A percentile compares a stretch with the other conserved stretches of the same genome.
Conservation (phyloP, 2,113 vertebrate species). For the Xenopus laevis region DNA sequence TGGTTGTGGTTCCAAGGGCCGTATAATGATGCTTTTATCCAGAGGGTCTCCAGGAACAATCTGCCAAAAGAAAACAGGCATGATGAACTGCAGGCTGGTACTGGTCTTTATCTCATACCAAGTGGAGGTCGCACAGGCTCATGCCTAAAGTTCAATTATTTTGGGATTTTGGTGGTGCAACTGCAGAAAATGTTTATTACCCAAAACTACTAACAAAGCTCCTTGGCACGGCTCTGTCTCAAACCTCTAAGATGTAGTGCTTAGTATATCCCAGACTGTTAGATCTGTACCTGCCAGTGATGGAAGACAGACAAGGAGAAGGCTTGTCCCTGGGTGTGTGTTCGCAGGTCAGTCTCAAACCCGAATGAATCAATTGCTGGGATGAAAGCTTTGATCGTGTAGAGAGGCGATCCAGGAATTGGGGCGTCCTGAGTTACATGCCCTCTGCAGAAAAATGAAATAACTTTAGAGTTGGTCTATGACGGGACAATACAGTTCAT, state of each 20-base stretch:
- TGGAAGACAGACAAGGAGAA: slow-evolving; percentile 96
- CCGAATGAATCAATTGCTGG: slow-evolving; percentile 97
- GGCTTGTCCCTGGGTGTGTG: slow-evolving; percentile 94
- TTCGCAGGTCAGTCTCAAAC: slow-evolving; percentile 94
- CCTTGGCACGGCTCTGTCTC: no score
- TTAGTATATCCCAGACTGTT: no score
- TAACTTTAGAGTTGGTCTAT: slow-evolving; percentile 8
- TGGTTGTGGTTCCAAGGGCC: slow-evolving; percentile 92
- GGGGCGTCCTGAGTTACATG: slow-evolving; percentile 96
- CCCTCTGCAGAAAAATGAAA: slow-evolving; percentile 68
- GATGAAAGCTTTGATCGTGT: slow-evolving; percentile 98
- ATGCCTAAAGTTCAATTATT: no score
- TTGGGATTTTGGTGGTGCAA: no score
- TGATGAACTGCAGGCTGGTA: no score
- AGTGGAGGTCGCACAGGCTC: no score
- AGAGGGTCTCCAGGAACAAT: slow-evolving; percentile 95
- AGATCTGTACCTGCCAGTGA: slow-evolving; percentile 89
- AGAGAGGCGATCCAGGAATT: slow-evolving; percentile 93
- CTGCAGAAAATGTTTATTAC: no score
- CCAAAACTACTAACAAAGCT: no score
- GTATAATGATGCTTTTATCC: slow-evolving; percentile 96
- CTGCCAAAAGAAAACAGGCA: slow-evolving; percentile 55
- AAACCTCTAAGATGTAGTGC: no score
- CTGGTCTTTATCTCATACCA: no score
- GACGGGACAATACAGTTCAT: neutral